A percentile compares a stretch with the other conserved stretches of the same genome.
Conservation (phyloP, 2,797 vertebrate species). For the Bryconaethiops microstoma region DNA sequence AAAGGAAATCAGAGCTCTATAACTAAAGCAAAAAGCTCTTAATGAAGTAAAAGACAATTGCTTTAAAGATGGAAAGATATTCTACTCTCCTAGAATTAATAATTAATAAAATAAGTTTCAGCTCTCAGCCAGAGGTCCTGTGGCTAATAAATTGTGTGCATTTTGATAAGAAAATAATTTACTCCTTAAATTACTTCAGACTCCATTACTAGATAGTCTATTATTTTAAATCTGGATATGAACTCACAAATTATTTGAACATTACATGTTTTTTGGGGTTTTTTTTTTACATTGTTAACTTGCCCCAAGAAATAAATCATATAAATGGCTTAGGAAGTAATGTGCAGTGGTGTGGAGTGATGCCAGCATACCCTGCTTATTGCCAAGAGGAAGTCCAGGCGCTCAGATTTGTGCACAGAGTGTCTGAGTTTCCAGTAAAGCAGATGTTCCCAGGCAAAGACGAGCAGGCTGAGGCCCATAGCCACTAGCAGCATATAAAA, state of each 20-base stretch:
- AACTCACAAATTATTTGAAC: background rate
- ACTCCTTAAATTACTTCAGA: background rate
- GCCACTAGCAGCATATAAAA: slow-evolving; percentile 99
- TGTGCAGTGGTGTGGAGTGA: slow-evolving; percentile 3
- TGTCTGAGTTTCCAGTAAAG: slow-evolving; percentile 96
- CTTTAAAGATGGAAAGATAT: background rate
- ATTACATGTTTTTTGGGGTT: too few relatives aligned
- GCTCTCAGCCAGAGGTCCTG: background rate
- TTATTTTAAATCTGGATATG: background rate
- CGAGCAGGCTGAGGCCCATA: slow-evolving; percentile 96
- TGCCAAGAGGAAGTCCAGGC: slow-evolving; percentile 89
- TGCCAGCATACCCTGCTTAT: slow-evolving; percentile 89
- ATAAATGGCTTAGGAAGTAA: background rate
- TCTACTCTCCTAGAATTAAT: background rate
- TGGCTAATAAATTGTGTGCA: background rate
- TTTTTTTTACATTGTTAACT: background rate
- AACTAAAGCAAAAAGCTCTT: background rate
- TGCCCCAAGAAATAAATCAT: background rate
- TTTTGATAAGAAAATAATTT: slow-evolving; percentile 14
- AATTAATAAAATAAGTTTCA: background rate
- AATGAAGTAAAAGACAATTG: background rate
- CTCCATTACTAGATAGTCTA: background rate
- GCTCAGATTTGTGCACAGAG: slow-evolving; percentile 84
- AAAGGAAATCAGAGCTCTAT: background rate
- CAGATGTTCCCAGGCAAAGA: slow-evolving; percentile 97